Base-by-base conservation (phyloP, 1,140 invertebrate genomes). In the Drosophila busckii region DNA sequence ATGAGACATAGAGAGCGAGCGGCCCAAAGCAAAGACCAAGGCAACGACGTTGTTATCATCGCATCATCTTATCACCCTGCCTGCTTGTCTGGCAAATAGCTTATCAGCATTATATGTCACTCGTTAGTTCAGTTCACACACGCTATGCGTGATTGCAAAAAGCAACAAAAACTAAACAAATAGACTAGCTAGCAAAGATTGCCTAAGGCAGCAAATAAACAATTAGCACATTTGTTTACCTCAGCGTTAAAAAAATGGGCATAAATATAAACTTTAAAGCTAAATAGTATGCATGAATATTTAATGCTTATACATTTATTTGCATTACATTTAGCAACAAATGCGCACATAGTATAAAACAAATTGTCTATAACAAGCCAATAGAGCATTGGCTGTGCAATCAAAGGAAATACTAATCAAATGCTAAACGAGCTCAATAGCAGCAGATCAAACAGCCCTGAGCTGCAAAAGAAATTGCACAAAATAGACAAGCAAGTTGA, bases 321-420 rank as follows among this genome's bases (percentile, higher is more conserved):
- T n/a, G n/a, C n/a, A n/a, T n/a, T n/a, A n/a, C n/a, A n/a, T n/a
- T n/a, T n/a, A n/a, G n/a, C n/a, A n/a, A n/a, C n/a, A n/a, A n/a
- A 12, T 6, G 13, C 13, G 3, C 31, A 37, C n/a, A 37, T 4
- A 10, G 17, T 25, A 7, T 23, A 13, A 25, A 4, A 3, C 9
- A 9, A n/a, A 26, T 16, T n/a, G 16, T 16, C n/a, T 20, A 10
- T 23, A 42, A 52, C 29, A n/a, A 26, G 38, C 23, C 55, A 59
- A 59, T 59, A 53, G 55, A 34, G 6, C 13, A 35, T 22, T 34
- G 34, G 50, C 20, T 29, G 12, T 40, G 25, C 56, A 60, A 60
- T 60, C 56, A 45, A 37, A 60, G 56, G 56, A 60, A 60, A 60
- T 60, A 32, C 49, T 42, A 54, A 60, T 60, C 38, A 60, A 60